Evolutionary conservation across 2,888 invertebrate species (phyloP).

Genomic region (Caenorhabditis sulstoni): DNA sequence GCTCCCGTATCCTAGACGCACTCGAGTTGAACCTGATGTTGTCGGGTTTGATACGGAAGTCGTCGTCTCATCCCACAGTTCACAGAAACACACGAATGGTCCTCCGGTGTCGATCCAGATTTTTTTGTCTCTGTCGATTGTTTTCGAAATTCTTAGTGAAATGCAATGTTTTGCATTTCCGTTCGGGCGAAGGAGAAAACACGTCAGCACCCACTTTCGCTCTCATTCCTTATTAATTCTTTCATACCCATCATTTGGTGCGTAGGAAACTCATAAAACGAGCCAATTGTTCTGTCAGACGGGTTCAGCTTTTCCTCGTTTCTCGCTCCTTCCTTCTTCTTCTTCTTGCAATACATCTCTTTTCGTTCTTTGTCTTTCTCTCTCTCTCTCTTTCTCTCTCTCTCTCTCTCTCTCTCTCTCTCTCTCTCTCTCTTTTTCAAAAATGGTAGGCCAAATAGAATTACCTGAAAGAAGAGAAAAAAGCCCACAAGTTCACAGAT

Average conservation of each 20-base stretch:
- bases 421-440: background rate
- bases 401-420: background rate
- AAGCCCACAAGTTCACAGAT: slow-evolving; percentile 32
- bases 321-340: slow-evolving; percentile 13
- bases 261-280: slow-evolving; percentile 23
- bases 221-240: slow-evolving; percentile 8
- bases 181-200: background rate
- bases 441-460: slow-evolving; percentile 12
- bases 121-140: too few relatives aligned
- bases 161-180: background rate
- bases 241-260: background rate
- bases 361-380: background rate
- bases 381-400: slow-evolving; percentile 7
- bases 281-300: slow-evolving; percentile 34
- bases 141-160: background rate
- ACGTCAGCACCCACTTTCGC: slow-evolving; percentile 9
- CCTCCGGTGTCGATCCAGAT: too few relatives aligned
- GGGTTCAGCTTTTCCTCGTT: background rate
- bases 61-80: too few relatives aligned
- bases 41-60: too few relatives aligned
- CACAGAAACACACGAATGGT: too few relatives aligned
- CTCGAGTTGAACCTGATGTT: too few relatives aligned
- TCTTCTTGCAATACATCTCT: background rate
- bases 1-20: too few relatives aligned
- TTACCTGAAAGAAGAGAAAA: slow-evolving; percentile 37